Percentiles rank a stretch among this genome's conserved stretches.
These are phyloP conservation scores for Oscheius sp. DNA, from an alignment of 2,888 invertebrate species.

Conservation along the genomic window DNA sequence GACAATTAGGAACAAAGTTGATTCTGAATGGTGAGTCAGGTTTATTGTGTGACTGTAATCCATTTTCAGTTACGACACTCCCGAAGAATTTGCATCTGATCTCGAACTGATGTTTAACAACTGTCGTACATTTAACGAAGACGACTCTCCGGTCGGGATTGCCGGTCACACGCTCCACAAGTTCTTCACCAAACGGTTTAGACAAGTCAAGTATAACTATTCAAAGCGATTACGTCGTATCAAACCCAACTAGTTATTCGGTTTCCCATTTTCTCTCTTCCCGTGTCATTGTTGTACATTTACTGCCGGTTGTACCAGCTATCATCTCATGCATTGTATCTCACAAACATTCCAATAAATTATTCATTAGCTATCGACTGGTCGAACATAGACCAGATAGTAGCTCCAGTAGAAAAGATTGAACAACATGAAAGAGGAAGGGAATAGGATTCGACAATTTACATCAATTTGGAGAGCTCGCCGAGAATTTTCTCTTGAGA, in stretches of 20 bases:
- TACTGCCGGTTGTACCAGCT: constrained; percentile 2
- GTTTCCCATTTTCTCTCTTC: neutral
- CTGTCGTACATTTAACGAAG: constrained; percentile 97
- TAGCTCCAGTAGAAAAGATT: constrained; percentile 61
- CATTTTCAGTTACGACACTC: constrained; percentile 85
- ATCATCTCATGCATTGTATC: neutral
- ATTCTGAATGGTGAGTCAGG: constrained; percentile 75
- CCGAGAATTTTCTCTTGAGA: constrained; percentile 55
- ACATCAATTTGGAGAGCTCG: constrained; percentile 65
- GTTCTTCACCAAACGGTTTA: constrained; percentile 61
- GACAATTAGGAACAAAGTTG: constrained; percentile 89
- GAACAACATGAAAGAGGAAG: constrained; percentile 55
- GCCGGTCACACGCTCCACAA: constrained; percentile 81
- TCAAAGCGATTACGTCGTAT: constrained; percentile 42
- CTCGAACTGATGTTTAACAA: constrained; percentile 94
- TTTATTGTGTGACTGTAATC: neutral
- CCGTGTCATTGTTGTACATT: neutral
- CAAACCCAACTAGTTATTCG: neutral
- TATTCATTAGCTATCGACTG: neutral
- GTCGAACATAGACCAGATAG: constrained; percentile 35
- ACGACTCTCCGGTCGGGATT: constrained; percentile 95
- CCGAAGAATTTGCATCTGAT: constrained; percentile 91
- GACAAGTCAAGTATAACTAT: constrained; percentile 59
- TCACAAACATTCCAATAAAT: neutral
- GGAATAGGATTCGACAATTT: constrained; percentile 59